phyloP scores from a whole-genome alignment of 2,797 vertebrate genomes.

The Arrhamphus sclerolepis region DNA sequence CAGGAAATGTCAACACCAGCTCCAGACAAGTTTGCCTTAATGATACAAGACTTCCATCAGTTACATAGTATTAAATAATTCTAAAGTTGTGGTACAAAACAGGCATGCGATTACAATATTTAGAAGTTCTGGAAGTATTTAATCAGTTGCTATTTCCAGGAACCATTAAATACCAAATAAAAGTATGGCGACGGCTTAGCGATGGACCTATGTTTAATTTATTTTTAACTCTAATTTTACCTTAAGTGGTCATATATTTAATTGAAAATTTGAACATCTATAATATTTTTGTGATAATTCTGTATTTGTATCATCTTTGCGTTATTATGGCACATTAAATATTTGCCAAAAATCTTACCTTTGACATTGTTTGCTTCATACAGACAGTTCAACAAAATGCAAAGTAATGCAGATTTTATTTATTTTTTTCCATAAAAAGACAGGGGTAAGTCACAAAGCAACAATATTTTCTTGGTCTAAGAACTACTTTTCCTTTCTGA shows the following conservation, averaged over 20 bases:
- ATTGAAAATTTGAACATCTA: slow-evolving; percentile 16
- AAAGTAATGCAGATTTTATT: slow-evolving; percentile 69
- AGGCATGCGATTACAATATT: slow-evolving; percentile 3
- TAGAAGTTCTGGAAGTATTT: slow-evolving; percentile 1
- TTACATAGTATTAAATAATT: slow-evolving; percentile 1
- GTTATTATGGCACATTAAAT: slow-evolving; percentile 43
- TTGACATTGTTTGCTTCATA: slow-evolving; percentile 5
- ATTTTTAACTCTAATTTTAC: not conserved
- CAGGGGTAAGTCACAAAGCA: slow-evolving; percentile 76
- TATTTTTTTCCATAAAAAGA: slow-evolving; percentile 76
- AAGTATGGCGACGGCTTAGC: not conserved
- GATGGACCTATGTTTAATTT: not conserved
- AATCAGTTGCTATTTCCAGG: slow-evolving; percentile 25
- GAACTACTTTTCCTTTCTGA: slow-evolving; percentile 63
- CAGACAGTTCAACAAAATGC: slow-evolving; percentile 35
- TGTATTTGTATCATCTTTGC: slow-evolving; percentile 18
- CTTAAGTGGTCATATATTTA: not conserved
- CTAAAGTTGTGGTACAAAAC: slow-evolving; percentile 2
- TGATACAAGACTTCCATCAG: slow-evolving; percentile 3
- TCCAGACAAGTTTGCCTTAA: slow-evolving; percentile 22
- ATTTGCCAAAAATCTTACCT: slow-evolving; percentile 28
- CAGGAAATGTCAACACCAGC: slow-evolving; percentile 27
- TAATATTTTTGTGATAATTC: slow-evolving; percentile 11
- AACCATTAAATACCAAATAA: slow-evolving; percentile 15
- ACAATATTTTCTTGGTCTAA: slow-evolving; percentile 73